Conservation (phyloP, 2,113 vertebrate species). For the Dendrocopos noguchii region DNA sequence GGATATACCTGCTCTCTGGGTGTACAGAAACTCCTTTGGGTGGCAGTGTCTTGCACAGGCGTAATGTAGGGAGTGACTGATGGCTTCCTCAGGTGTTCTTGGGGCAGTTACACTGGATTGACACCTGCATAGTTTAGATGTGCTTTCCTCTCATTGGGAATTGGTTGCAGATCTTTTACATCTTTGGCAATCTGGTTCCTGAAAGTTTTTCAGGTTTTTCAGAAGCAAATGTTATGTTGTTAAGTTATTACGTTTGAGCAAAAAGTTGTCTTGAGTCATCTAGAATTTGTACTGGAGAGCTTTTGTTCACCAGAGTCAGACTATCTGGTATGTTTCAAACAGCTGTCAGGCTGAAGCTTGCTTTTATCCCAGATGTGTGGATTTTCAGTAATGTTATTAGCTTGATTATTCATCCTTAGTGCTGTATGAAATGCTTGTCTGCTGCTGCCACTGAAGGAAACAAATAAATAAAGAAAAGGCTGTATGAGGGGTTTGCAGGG, state of each 20-base stretch:
- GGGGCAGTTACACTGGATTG: accelerated
- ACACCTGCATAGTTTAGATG: accelerated
- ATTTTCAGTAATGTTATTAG: neutral
- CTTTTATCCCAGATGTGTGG: constrained; percentile 11
- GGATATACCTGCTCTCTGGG: accelerated
- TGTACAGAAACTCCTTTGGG: neutral
- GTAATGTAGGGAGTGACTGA: neutral
- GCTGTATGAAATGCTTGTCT: neutral
- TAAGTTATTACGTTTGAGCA: neutral
- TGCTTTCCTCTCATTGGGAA: neutral
- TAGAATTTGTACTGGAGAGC: neutral
- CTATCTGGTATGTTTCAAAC: neutral
- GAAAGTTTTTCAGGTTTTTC: neutral
- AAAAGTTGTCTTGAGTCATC: neutral
- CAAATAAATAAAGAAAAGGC: neutral
- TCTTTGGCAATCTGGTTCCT: neutral
- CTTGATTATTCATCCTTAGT: neutral
- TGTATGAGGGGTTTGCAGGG: neutral
- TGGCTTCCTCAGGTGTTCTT: accelerated
- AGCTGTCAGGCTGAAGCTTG: neutral
- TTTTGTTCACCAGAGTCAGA: neutral
- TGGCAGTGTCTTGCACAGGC: neutral
- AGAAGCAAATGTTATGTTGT: neutral
- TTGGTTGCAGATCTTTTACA: neutral
- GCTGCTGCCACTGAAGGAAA: neutral